Conservation (phyloP, 2,797 vertebrate genomes). For the Leptodactylus fallax region DNA sequence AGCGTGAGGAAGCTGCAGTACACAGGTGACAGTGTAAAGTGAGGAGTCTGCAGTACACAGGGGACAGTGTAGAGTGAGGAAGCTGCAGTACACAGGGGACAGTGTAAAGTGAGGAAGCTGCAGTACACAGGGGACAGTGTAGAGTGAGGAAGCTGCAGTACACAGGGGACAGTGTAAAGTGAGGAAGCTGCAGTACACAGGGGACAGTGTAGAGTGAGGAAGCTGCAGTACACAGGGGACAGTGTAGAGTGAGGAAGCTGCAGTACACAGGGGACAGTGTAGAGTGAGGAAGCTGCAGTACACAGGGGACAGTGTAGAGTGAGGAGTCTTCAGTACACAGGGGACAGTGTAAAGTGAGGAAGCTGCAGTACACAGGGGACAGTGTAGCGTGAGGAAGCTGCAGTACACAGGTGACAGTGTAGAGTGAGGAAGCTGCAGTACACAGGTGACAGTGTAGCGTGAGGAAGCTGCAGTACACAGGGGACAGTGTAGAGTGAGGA, state of each 20-base stretch:
- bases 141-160: not conserved
- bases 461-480: no score
- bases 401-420: not conserved
- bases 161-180: not conserved
- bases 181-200: not conserved
- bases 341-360: not conserved
- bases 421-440: not conserved
- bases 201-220: not conserved
- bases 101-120: not conserved
- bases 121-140: not conserved
- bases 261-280: not conserved
- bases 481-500: not conserved
- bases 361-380: not conserved
- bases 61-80: not conserved
- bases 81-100: not conserved
- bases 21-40: rapidly evolving
- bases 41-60: not conserved
- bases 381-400: not conserved
- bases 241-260: not conserved
- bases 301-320: no score
- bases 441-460: not conserved
- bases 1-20: not conserved
- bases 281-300: not conserved
- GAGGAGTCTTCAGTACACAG: not conserved
- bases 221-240: not conserved